Percentiles rank a stretch among this genome's conserved stretches.
phyloP scores from a whole-genome alignment of 2,113 vertebrate species.

The Odontophorus gujanensis region DNA sequence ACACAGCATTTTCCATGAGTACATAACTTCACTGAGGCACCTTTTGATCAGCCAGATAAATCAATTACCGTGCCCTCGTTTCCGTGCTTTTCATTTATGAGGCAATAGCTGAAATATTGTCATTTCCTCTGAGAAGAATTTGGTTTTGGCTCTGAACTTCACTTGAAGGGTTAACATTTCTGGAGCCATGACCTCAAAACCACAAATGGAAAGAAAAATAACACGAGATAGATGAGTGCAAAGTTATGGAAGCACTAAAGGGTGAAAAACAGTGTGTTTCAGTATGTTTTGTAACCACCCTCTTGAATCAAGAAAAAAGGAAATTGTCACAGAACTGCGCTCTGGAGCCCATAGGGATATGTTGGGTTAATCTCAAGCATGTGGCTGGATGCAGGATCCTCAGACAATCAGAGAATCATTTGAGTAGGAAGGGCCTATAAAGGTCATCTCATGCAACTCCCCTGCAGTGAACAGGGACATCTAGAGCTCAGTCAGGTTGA shows the following conservation, averaged over 20 bases:
- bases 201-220: slow-evolving; percentile 70
- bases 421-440: too few species aligned
- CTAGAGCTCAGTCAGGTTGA: neutral
- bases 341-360: neutral
- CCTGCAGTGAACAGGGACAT: too few species aligned
- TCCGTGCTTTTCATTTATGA: slow-evolving; percentile 6
- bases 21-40: neutral
- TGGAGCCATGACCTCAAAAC: slow-evolving; percentile 56
- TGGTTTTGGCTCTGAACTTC: slow-evolving; percentile 32
- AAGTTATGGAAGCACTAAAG: slow-evolving; percentile 44
- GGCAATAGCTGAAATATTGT: neutral
- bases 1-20: slow-evolving; percentile 18
- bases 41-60: slow-evolving; percentile 2
- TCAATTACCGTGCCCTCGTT: neutral
- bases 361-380: neutral
- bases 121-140: slow-evolving; percentile 30
- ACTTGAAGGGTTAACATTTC: slow-evolving; percentile 50
- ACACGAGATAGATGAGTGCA: slow-evolving; percentile 12
- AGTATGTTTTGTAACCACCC: slow-evolving; percentile 33
- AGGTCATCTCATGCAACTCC: too few species aligned
- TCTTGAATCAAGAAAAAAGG: slow-evolving; percentile 1
- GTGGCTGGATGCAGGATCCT: neutral
- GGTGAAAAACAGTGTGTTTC: slow-evolving; percentile 53
- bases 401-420: too few species aligned
- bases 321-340: slow-evolving; percentile 33